Evolutionary conservation across 2,797 vertebrate species (phyloP).

Genomic region (Adelosebastes latens): DNA sequence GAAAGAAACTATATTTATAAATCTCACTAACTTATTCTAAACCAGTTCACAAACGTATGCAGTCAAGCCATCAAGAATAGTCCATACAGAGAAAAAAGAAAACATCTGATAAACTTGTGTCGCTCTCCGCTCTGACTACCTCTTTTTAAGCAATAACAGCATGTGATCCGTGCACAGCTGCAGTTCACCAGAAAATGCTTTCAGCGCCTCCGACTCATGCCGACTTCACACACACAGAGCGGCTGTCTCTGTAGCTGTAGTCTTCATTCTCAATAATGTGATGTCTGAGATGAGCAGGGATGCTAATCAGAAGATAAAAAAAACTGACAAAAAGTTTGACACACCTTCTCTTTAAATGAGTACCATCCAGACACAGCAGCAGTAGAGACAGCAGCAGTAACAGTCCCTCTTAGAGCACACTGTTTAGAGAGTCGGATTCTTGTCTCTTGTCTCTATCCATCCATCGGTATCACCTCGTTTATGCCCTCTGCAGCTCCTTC

Average conservation of each 20-base stretch:
- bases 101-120: conserved; percentile 34
- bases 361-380: conserved; percentile 55
- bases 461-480: conserved; percentile 58
- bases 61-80: background rate
- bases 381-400: conserved; percentile 23
- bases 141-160: conserved; percentile 63
- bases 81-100: conserved; percentile 12
- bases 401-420: conserved; percentile 42
- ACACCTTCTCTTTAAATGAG: conserved; percentile 54
- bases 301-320: background rate
- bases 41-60: background rate
- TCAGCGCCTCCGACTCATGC: conserved; percentile 32
- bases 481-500: conserved; percentile 47
- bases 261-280: conserved; percentile 26
- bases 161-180: conserved; percentile 71
- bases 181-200: conserved; percentile 34
- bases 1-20: conserved; percentile 13
- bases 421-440: conserved; percentile 47
- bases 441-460: conserved; percentile 57
- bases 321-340: conserved; percentile 34
- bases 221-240: conserved; percentile 32
- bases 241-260: conserved; percentile 7
- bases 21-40: background rate
- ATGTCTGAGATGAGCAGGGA: conserved; percentile 28
- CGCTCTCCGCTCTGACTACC: conserved; percentile 57